These are phyloP conservation scores for Argyresthia goedartella DNA, from an alignment of 2,888 invertebrate genomes.

Conservation along the genomic window DNA sequence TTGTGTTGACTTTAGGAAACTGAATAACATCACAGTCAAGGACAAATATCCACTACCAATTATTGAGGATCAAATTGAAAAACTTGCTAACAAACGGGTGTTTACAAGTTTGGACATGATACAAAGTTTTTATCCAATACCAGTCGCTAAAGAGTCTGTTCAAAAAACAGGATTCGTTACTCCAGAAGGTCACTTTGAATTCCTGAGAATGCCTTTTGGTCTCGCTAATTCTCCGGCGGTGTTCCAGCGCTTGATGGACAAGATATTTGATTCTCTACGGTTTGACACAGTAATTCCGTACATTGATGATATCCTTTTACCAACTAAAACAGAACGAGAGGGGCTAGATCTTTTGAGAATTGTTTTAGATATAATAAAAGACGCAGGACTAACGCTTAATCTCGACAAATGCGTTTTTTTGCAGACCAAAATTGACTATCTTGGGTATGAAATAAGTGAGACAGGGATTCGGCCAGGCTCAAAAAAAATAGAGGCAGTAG, in stretches of 20 bases:
- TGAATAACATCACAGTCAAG: slow-evolving; percentile 7
- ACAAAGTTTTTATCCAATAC: background rate
- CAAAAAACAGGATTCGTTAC: background rate
- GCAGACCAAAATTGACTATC: background rate
- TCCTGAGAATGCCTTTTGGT: background rate
- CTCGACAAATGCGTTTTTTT: background rate
- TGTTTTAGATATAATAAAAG: background rate
- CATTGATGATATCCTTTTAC: background rate
- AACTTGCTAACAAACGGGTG: background rate
- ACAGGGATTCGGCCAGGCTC: background rate
- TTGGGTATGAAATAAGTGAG: background rate
- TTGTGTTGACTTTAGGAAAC: slow-evolving; percentile 6
- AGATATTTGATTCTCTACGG: background rate
- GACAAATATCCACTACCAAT: slow-evolving; percentile 1
- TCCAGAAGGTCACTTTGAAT: background rate
- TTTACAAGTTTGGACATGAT: background rate
- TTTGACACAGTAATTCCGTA: background rate
- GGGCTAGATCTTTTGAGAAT: background rate
- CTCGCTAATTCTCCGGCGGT: background rate
- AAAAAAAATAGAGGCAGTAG: background rate
- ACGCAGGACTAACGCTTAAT: background rate
- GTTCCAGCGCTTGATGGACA: background rate
- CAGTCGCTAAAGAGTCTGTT: too few species aligned
- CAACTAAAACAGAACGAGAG: background rate
- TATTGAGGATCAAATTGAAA: slow-evolving; percentile 2